Evolutionary conservation across 1,140 invertebrate genomes (phyloP), one percentile per base, ranked within the genome.

Genomic region (Sinonovacula constricta): DNA sequence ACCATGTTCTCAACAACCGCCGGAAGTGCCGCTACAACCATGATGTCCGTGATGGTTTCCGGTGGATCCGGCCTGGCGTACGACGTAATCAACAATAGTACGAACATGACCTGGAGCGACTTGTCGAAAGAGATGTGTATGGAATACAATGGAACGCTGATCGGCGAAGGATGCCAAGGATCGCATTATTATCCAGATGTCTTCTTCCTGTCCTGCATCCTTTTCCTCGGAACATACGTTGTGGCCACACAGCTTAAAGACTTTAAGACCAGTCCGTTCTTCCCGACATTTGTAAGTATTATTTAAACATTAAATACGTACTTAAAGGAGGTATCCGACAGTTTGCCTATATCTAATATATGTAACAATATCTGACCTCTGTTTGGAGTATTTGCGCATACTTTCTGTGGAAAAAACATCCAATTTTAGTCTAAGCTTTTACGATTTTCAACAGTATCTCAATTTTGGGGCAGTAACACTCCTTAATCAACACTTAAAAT

Each of bases 241-340:
- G 93, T 99, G 80, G 97, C 98, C 30, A 93, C 96, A 26, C 92
- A 94, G 65, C 92, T 99, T 31, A 99, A 99, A 91, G 95, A 96
- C 83, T 97, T 99, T 91, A 98, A 98, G 91, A 97, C 95, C 83
- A 95, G 96, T 33, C 92, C 96, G 30, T 99, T 98, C 92, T 99
- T 99, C 88, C 96, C 97, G 28, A 95, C 84, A 30, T 86, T 84
- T 81, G 90, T 90, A 83, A 87, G 89, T 85, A 24, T 26, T n/a
- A n/a, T n/a, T n/a, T n/a, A n/a, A n/a, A n/a, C n/a, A n/a, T n/a
- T n/a, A n/a, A n/a, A n/a, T n/a, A n/a, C n/a, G n/a, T n/a, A n/a
- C n/a, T n/a, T n/a, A n/a, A n/a, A n/a, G n/a, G n/a, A n/a, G n/a
- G n/a, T n/a, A n/a, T n/a, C n/a, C n/a, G n/a, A n/a, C n/a, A n/a